Evolutionary conservation across 1,140 invertebrate genomes (phyloP).

Genomic region (Bombus balteatus): DNA sequence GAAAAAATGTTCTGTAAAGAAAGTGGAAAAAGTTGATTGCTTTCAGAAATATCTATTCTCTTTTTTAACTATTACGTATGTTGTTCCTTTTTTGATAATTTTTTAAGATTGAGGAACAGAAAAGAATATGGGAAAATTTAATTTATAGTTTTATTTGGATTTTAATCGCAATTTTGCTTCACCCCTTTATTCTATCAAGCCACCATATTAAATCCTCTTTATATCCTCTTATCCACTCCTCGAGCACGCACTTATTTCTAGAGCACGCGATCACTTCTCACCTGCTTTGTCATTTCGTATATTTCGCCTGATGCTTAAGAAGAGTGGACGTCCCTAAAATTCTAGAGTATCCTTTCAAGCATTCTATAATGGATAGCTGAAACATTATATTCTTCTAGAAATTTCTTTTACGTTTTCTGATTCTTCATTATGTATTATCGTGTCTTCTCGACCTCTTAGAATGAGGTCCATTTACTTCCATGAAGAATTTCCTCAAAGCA

Average conservation of each 20-base stretch:
- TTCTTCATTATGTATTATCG: not conserved
- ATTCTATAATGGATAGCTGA: not conserved
- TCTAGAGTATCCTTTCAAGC: conserved; percentile 2
- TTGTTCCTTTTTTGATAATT: too few species aligned
- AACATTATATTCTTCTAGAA: conserved; percentile 7
- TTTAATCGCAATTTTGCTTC: not conserved
- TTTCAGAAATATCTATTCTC: too few species aligned
- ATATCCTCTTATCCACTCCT: not conserved
- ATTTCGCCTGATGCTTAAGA: not conserved
- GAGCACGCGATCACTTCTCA: conserved; percentile 40
- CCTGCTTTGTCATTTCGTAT: conserved; percentile 31
- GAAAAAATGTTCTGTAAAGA: too few species aligned
- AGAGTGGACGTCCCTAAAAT: conserved; percentile 4
- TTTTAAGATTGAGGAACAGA: too few species aligned
- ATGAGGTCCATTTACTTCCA: not conserved
- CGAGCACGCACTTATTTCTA: conserved; percentile 17
- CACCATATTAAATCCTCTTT: not conserved
- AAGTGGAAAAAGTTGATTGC: too few species aligned
- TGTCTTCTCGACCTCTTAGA: not conserved
- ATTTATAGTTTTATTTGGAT: not conserved
- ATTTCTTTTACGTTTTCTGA: not conserved
- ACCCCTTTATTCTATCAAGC: not conserved
- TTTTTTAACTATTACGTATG: too few species aligned
- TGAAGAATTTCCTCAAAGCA: not conserved
- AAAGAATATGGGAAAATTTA: not conserved